Base-by-base conservation (phyloP, 2,888 invertebrate species). In the Leucozona laternaria region DNA sequence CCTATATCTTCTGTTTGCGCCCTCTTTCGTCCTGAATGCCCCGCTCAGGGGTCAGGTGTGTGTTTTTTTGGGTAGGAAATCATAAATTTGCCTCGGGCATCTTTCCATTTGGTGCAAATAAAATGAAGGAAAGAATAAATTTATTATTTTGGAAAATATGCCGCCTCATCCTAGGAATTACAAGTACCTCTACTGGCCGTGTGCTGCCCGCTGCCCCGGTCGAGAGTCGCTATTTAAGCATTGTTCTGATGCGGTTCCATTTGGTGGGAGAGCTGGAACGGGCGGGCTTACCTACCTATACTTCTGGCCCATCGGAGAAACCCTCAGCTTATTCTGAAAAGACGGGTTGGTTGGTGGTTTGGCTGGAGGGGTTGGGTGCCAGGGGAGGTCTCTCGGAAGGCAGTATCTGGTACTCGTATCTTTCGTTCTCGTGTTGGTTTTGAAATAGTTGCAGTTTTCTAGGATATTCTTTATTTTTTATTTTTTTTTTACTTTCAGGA, bases 361-460 rank as follows among this genome's bases (percentile, higher is more conserved):
- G 15, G 40, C 8, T 53, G n/a, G 20, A 45, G 57, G n/a, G 55
- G 55, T 55, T 71, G 15, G 53, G 37, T 7, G 45, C 13, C 8
- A 34, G 34, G 31, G 45, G 57, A n/a, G 55, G 55, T 17, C 55
- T 40, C 8, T 37, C 8, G 71, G 28, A 64, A 79, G 84, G 71
- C 83, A 79, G 70, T 64, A 75, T 64, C 79, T 83, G 68, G 60
- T 48, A 45, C 28, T 75, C 58, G 62, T 86, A 75, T 75, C 81
- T 82, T 50, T 75, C 64, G 71, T 70, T 78, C 57, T 78, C 60
- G 64, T 70, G 85, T 78, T 86, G 86, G 82, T 86, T 82, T 86
- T 82, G 86, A 79, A 86, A 86, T 86, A 86, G 86, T 86, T 86
- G 86, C 86, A 86, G 82, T 86, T 86, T 82, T 78, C 81, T 79